Base-by-base conservation (phyloP, 2,797 vertebrate species). In the Cyclura pinguis region DNA sequence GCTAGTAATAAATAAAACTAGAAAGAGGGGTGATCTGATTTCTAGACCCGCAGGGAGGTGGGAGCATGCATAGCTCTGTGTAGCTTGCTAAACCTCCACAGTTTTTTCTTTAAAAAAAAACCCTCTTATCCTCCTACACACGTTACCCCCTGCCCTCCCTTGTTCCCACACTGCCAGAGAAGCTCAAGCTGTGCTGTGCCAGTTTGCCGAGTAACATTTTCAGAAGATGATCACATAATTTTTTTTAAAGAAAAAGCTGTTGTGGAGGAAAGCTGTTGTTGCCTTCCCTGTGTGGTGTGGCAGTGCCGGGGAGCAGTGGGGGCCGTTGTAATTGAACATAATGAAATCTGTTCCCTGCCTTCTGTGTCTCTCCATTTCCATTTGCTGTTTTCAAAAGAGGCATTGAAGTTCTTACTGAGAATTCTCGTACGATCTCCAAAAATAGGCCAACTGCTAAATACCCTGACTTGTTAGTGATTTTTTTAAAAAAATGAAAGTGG, bases 151-250 rank as follows among this genome's bases (percentile, higher is more conserved):
- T 18, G 24, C 4, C 0, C 87, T 85, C 64, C 1, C 42, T 82
- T 32, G 76, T 87, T 84, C 80, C 92, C 83, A 0, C 0, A 38
- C 1, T 92, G 94, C 91, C 89, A 52, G 69, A 93, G 95, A 93
- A 89, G 67, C 92, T 55, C 85, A 88, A 81, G 86, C 73, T 52
- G 22, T 88, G 89, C 52, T 9, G 42, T 90, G 0, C 77, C 88
- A 67, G 0, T 77, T 81, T 20, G 91, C 78, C 10, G 0, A 0
- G 67, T 89, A 82, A 42, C 82, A 2, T 84, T 52, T 84, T 0
- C 88, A 24, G 89, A 55, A 62, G 92, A 42, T 20, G 7, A 38
- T 67, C 20, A 0, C 0, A 4, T 91, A 73, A 9, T 91, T 88
- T 42, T 42, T 42, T 42, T 42, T 1, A 1, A 72, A 76, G 59